Evolutionary conservation across 1,140 invertebrate genomes (phyloP).

Genomic region (Pristionchus pacificus): DNA sequence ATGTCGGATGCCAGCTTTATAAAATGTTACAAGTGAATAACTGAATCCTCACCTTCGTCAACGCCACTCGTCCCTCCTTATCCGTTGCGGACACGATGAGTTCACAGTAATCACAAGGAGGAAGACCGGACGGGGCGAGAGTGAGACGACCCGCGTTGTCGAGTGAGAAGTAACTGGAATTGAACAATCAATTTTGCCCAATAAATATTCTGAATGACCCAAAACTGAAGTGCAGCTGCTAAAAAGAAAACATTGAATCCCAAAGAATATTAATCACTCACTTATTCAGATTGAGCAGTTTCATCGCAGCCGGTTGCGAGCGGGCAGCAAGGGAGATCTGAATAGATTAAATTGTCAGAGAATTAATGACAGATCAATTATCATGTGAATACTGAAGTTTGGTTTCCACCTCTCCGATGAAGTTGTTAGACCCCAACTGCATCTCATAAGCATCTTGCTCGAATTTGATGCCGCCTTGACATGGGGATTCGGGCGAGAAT

Average conservation of each 20-base stretch:
- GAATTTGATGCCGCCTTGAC: not conserved
- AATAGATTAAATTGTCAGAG: too few species aligned
- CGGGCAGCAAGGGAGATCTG: not conserved
- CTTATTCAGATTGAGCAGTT: not conserved
- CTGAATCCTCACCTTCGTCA: not conserved
- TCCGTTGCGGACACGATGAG: not conserved
- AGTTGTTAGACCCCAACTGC: not conserved
- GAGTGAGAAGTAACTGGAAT: not conserved
- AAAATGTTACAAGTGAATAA: too few species aligned
- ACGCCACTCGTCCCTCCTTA: not conserved
- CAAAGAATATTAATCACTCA: too few species aligned
- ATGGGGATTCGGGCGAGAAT: not conserved
- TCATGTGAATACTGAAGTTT: too few species aligned
- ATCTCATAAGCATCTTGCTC: not conserved
- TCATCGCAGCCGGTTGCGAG: not conserved
- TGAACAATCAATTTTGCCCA: too few species aligned
- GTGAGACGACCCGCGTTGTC: not conserved
- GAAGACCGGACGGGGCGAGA: not conserved
- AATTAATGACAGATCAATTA: too few species aligned
- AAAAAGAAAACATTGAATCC: not conserved
- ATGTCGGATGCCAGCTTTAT: too few species aligned
- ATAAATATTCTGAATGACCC: too few species aligned
- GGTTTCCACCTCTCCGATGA: not conserved
- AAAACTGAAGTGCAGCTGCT: not conserved
- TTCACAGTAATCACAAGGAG: not conserved